Evolutionary conservation across 2,888 invertebrate genomes (phyloP).

Genomic region (Drosophila infuscata): DNA sequence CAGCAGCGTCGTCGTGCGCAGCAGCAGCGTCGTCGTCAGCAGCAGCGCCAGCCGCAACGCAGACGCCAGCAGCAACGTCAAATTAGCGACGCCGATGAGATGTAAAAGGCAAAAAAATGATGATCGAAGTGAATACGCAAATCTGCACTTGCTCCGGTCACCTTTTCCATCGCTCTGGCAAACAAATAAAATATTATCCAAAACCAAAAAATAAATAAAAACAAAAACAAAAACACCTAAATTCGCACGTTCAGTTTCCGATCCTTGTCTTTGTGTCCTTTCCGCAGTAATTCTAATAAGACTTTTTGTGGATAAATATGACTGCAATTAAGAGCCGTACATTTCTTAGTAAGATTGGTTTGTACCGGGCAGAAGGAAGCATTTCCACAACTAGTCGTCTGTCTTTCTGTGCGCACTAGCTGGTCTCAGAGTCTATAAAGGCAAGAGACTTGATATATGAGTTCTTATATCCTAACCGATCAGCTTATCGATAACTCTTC

Average conservation of each 20-base stretch:
- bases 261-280: background rate
- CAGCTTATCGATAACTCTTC: background rate
- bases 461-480: background rate
- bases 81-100: slow-evolving; percentile 29
- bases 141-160: background rate
- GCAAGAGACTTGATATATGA: background rate
- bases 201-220: slow-evolving; percentile 2
- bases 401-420: background rate
- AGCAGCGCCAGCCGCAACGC: slow-evolving; percentile 32
- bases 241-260: background rate
- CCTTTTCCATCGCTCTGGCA: background rate
- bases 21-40: slow-evolving; percentile 31
- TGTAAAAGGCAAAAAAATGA: background rate
- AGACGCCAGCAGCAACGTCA: slow-evolving; percentile 31
- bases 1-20: slow-evolving; percentile 42
- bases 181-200: slow-evolving; percentile 44
- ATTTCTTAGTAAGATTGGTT: background rate
- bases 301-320: no score
- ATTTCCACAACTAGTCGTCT: background rate
- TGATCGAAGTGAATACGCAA: background rate
- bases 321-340: background rate
- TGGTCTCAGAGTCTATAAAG: background rate
- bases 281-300: background rate
- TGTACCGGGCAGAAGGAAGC: background rate
- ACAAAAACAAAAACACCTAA: background rate